phyloP scores from a whole-genome alignment of 2,113 vertebrate genomes.

The Bubo scandiacus region DNA sequence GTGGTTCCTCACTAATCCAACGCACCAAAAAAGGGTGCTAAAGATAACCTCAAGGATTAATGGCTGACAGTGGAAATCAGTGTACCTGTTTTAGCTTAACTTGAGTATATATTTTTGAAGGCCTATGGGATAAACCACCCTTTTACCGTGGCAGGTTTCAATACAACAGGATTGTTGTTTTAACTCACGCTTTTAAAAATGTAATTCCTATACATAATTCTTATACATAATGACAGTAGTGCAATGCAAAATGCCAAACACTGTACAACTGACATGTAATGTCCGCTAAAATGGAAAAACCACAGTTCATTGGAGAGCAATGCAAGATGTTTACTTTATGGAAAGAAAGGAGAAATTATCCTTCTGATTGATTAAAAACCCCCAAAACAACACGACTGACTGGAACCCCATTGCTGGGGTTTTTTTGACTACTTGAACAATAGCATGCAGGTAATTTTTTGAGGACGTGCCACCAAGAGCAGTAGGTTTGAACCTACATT shows the following conservation, averaged over 20 bases:
- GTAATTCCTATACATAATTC: background rate
- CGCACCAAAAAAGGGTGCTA: background rate
- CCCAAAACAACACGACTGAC: background rate
- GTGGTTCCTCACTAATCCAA: background rate
- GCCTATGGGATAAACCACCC: background rate
- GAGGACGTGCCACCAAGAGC: background rate
- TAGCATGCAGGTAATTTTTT: background rate
- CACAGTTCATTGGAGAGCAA: background rate
- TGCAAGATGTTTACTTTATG: background rate
- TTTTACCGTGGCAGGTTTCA: background rate
- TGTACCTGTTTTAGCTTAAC: background rate
- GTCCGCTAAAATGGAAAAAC: background rate
- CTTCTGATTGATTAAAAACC: background rate
- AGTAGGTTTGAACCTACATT: background rate
- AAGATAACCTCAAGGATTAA: background rate
- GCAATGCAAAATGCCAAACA: rapidly evolving
- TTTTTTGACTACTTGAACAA: background rate
- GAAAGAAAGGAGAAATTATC: background rate
- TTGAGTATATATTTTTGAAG: background rate
- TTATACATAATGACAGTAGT: background rate
- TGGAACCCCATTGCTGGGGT: background rate
- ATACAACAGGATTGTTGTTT: background rate
- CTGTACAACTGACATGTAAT: background rate
- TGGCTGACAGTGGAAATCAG: background rate
- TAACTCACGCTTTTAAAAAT: background rate